Evolutionary conservation across 2,113 vertebrate species (phyloP).

Genomic region (Choloepus hoffmanni): DNA sequence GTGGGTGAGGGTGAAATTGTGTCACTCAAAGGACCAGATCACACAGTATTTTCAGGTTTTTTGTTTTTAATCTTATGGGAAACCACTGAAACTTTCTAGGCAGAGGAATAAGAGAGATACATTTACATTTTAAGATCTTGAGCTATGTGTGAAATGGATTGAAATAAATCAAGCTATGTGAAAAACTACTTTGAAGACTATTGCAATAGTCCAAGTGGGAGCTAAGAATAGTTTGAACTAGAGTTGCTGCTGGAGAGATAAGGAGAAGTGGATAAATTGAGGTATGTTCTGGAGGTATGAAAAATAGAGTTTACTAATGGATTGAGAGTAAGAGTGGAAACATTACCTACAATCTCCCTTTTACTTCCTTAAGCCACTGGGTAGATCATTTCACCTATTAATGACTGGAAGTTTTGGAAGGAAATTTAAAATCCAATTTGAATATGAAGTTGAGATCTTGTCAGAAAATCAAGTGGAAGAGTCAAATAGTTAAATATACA

Average conservation of each 20-base stretch:
- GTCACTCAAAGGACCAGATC: background rate
- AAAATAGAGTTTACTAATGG: background rate
- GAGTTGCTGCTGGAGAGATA: background rate
- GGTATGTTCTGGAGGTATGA: background rate
- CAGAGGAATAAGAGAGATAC: background rate
- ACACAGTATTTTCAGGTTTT: background rate
- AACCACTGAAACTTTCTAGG: background rate
- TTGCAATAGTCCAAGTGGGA: background rate
- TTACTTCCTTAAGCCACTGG: background rate
- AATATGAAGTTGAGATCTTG: background rate
- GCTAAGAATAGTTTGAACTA: background rate
- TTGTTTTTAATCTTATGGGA: background rate
- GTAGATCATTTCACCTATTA: background rate
- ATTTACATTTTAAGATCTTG: background rate
- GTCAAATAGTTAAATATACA: background rate
- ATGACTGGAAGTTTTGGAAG: background rate
- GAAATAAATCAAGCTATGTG: background rate
- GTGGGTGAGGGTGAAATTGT: background rate
- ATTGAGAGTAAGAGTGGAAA: background rate
- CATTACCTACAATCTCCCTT: background rate
- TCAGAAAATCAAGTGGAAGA: background rate
- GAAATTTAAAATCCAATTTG: constrained; percentile 36
- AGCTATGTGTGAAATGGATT: background rate
- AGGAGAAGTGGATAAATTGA: constrained; percentile 27
- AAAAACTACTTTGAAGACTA: background rate